These are phyloP conservation scores for Drosophila virilis DNA, from an alignment of 1,140 invertebrate species.

Conservation along the genomic window DNA sequence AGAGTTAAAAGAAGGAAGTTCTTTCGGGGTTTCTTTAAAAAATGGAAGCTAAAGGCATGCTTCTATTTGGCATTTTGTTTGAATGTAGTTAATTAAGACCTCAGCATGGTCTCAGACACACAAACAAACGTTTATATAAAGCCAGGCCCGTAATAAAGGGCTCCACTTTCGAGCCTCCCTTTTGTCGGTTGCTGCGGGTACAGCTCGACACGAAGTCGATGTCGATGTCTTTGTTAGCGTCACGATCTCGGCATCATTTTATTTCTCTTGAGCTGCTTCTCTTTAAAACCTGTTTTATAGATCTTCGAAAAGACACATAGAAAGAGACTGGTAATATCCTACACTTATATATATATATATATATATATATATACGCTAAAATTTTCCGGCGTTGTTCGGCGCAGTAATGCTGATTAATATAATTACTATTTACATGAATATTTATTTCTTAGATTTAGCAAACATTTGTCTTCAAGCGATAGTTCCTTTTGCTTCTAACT, in stretches of 20 bases:
- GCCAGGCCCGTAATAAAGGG: neutral
- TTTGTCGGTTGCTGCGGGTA: neutral
- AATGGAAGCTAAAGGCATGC: neutral
- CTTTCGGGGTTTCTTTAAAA: too few species aligned
- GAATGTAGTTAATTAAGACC: slow-evolving; percentile 4
- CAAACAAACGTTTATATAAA: neutral
- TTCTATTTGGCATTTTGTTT: neutral
- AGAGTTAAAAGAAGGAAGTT: too few species aligned
- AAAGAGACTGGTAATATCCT: neutral
- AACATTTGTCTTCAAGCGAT: too few species aligned
- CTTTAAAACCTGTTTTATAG: neutral
- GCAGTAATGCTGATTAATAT: too few species aligned
- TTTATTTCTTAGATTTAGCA: too few species aligned
- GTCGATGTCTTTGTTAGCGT: slow-evolving; percentile 1
- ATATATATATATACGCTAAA: neutral
- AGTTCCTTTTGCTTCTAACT: too few species aligned
- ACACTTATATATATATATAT: neutral
- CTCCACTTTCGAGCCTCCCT: slow-evolving; percentile 1
- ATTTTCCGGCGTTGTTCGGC: neutral
- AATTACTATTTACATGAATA: too few species aligned
- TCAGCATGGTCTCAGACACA: neutral
- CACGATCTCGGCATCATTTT: slow-evolving; percentile 2
- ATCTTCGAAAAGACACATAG: neutral
- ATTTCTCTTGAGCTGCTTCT: neutral
- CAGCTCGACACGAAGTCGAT: neutral